These are phyloP conservation scores for Drosophila lacertosa DNA, from an alignment of 1,140 invertebrate species.

Conservation along the genomic window DNA sequence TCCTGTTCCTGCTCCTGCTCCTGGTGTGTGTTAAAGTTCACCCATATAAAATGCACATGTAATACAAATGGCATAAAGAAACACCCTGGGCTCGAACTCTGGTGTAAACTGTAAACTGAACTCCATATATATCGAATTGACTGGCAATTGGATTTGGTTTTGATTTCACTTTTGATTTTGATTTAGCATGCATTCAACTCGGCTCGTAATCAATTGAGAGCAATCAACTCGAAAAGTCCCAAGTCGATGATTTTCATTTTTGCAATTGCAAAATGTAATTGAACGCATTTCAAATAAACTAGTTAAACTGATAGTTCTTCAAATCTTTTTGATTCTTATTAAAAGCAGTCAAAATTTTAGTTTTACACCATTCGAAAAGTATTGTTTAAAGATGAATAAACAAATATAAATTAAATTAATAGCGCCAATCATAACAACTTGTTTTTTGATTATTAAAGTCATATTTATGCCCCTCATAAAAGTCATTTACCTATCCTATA, in stretches of 20 bases:
- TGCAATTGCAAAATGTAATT: conserved; percentile 35
- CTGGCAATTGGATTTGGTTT: conserved; percentile 52
- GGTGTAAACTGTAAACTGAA: too few relatives aligned
- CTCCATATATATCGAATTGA: conserved; percentile 31
- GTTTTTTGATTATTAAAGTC: too few relatives aligned
- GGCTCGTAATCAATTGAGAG: conserved; percentile 51
- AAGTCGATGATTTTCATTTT: conserved; percentile 14
- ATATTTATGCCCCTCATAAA: too few relatives aligned
- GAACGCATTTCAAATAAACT: conserved; percentile 4
- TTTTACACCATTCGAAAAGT: too few relatives aligned
- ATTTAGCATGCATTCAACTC: conserved; percentile 56
- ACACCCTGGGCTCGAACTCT: neutral
- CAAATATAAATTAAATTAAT: too few relatives aligned
- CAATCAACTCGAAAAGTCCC: conserved; percentile 53
- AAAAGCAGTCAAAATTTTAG: neutral
- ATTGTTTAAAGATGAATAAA: too few relatives aligned
- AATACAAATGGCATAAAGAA: conserved; percentile 5
- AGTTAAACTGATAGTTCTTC: conserved; percentile 1
- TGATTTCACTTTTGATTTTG: conserved; percentile 56
- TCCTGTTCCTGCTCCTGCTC: too few relatives aligned
- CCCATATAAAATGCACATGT: neutral
- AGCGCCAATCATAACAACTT: too few relatives aligned
- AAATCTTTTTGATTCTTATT: neutral
- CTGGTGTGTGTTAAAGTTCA: neutral
- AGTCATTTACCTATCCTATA: too few relatives aligned